These are phyloP conservation scores for Tachina lurida DNA, from an alignment of 2,888 invertebrate species.

Conservation along the genomic window DNA sequence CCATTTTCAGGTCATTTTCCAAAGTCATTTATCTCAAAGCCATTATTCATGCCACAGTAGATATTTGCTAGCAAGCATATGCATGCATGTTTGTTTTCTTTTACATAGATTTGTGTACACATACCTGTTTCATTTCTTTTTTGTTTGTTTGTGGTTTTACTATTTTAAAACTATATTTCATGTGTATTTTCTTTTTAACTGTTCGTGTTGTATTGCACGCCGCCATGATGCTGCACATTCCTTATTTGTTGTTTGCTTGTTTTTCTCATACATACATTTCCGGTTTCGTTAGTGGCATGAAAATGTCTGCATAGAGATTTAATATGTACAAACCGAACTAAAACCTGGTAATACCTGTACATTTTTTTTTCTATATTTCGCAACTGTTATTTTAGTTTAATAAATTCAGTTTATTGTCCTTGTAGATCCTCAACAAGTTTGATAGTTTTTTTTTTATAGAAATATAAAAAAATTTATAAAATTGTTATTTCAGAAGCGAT, in stretches of 20 bases:
- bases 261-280: slow-evolving; percentile 39
- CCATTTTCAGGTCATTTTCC: slow-evolving; percentile 62
- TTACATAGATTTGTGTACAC: neutral
- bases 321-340: slow-evolving; percentile 34
- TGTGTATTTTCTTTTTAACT: slow-evolving; percentile 46
- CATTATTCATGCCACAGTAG: slow-evolving; percentile 54
- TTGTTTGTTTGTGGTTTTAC: slow-evolving; percentile 51
- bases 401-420: slow-evolving; percentile 32
- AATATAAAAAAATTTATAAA: neutral
- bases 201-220: slow-evolving; percentile 40
- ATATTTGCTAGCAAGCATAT: neutral
- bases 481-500: neutral
- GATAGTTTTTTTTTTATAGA: neutral
- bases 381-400: slow-evolving; percentile 40
- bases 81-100: neutral
- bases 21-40: slow-evolving; percentile 64
- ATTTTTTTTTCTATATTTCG: neutral
- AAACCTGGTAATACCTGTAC: slow-evolving; percentile 17
- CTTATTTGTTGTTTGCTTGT: slow-evolving; percentile 18
- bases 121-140: slow-evolving; percentile 40
- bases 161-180: slow-evolving; percentile 63
- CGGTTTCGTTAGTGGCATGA: slow-evolving; percentile 44
- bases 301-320: slow-evolving; percentile 45
- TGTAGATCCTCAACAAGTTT: slow-evolving; percentile 4
- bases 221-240: slow-evolving; percentile 52